Conservation (phyloP, 1,140 invertebrate genomes). For the Drosophila kepulauana region DNA sequence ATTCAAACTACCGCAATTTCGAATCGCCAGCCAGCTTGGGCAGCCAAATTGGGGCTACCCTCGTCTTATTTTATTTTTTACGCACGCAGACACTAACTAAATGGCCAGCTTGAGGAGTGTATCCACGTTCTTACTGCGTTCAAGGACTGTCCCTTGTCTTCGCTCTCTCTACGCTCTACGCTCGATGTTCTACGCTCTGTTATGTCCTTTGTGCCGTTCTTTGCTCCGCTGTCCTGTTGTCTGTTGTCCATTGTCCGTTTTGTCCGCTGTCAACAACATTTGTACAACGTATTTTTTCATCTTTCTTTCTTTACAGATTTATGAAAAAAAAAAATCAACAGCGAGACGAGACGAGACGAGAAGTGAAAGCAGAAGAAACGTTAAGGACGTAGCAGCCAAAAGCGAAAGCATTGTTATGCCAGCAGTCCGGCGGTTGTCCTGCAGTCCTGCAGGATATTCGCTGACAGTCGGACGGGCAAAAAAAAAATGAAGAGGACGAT, state of each 20-base stretch:
- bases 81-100: constrained; percentile 33
- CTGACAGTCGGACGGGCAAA: constrained; percentile 16
- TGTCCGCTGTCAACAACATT: constrained; percentile 79
- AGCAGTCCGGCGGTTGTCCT: neutral
- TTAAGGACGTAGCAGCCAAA: neutral
- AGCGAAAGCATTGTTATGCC: constrained; percentile 59
- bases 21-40: constrained; percentile 51
- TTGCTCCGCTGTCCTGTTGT: constrained; percentile 5
- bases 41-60: constrained; percentile 73
- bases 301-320: constrained; percentile 63
- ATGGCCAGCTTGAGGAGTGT: constrained; percentile 48
- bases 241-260: constrained; percentile 16
- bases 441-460: too few relatives aligned
- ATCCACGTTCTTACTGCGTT: neutral
- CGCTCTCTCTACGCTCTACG: neutral
- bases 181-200: neutral
- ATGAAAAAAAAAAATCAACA: constrained; percentile 47
- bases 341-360: neutral
- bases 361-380: too few relatives aligned
- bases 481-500: constrained; percentile 13
- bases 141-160: constrained; percentile 8
- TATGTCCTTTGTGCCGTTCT: neutral
- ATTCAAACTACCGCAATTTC: constrained; percentile 53
- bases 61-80: constrained; percentile 55
- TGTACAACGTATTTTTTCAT: constrained; percentile 65